Evolutionary conservation across 2,797 vertebrate species (phyloP), one percentile per base, ranked within the genome.

Genomic region (Hoplostethus atlanticus): DNA sequence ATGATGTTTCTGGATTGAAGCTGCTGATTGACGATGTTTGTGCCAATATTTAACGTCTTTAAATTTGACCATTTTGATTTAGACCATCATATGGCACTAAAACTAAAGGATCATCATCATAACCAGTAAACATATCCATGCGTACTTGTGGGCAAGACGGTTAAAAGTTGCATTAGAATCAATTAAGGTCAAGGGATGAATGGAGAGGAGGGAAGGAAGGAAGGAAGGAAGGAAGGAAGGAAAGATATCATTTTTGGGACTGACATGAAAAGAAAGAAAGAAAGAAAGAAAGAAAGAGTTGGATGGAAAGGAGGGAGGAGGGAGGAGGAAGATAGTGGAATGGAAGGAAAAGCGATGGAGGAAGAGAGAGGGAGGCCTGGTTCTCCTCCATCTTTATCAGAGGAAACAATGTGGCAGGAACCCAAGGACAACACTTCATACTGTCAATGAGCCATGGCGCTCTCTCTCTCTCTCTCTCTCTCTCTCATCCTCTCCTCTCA

Each of bases 331-430:
- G 68, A 5, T 56, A 59, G 38, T 34, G 21, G 62, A 31, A 57
- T 30, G 52, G 68, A 38, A 67, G 42, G 34, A 30, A 30, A 36
- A 46, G 34, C 40, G 55, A 68, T 25, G 30, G 16, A 58, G 60
- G 64, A 21, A 31, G 12, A 60, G 48, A 68, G 57, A 83, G 46
- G 34, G 62, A 73, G 65, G 63, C 55, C 60, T 80, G 58, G 62
- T 65, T 83, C 73, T 84, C 67, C 53, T 77, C 46, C 60, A 47
- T 80, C 68, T 80, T 83, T 84, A 85, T 85, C 80, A 69, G 71
- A 83, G 72, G 84, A 83, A 75, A 54, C 30, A 64, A 55, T 17
- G 30, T 77, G 66, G 61, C 70, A 75, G 50, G 21, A n/a, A 74
- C 64, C 59, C 36, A 66, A 77, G 58, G 31, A 36, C 44, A 47